These are phyloP conservation scores for Pseudanteris insignis DNA, from an alignment of 2,888 invertebrate species.

Conservation along the genomic window DNA sequence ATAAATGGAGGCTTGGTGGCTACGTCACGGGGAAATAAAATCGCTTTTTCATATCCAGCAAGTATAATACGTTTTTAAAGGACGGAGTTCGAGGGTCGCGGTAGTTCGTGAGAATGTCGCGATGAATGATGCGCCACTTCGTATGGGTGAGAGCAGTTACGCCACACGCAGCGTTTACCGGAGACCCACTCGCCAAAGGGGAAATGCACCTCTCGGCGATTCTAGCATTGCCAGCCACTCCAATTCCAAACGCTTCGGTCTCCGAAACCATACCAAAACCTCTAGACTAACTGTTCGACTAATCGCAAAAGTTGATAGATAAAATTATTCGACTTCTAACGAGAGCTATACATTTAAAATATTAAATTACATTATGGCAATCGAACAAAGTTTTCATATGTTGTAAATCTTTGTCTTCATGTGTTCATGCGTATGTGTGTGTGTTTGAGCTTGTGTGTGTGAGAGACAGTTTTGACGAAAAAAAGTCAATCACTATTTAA, in stretches of 20 bases:
- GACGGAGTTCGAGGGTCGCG: constrained; percentile 27
- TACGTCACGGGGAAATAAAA: constrained; percentile 48
- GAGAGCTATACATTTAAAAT: too few relatives aligned
- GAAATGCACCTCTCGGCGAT: constrained; percentile 47
- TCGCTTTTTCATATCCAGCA: constrained; percentile 51
- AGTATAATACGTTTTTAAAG: constrained; percentile 54
- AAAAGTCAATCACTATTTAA: too few relatives aligned
- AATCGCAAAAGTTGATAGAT: too few relatives aligned
- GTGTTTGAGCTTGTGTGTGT: too few relatives aligned
- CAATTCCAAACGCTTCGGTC: constrained; percentile 1
- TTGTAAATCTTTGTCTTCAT: too few relatives aligned
- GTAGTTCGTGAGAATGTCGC: constrained; percentile 35
- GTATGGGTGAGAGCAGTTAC: constrained; percentile 35
- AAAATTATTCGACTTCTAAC: too few relatives aligned
- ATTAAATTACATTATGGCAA: too few relatives aligned
- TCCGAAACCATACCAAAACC: too few relatives aligned
- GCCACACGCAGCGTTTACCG: constrained; percentile 44
- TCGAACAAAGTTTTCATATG: too few relatives aligned
- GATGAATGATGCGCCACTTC: constrained; percentile 47
- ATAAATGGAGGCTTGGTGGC: constrained; percentile 50
- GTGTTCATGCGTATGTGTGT: too few relatives aligned
- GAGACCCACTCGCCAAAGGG: constrained; percentile 35
- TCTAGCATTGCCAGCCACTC: constrained; percentile 5
- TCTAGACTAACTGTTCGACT: too few relatives aligned
- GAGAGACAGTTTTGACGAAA: too few relatives aligned